Evolutionary conservation across 2,888 invertebrate species (phyloP), one percentile per base, ranked within the genome.

Genomic region (Drosophila barbarae): DNA sequence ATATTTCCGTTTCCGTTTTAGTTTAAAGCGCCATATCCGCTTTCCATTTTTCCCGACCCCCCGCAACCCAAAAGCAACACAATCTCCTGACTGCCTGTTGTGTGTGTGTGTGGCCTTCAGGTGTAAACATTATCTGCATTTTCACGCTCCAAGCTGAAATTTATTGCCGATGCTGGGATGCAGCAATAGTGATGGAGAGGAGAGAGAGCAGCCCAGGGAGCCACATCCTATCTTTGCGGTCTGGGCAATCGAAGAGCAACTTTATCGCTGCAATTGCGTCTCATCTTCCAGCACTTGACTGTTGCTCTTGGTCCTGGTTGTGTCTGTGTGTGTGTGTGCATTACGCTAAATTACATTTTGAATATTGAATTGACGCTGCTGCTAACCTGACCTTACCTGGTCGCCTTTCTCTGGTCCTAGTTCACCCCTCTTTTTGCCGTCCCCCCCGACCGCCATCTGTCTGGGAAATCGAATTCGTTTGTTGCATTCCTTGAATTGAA

Each of bases 321-420:
- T 42, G 39, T 56, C 32, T 26, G 60, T 74, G 58, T 59, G 55
- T 64, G 36, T 75, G 71, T 81, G 73, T 84, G 74, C 78, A 84
- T 82, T 82, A 78, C 80, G 76, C 71, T 82, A 82, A 80, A 82
- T 82, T 84, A 82, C 80, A 82, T 84, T 82, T 82, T 78, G 83
- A 82, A 82, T 84, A 84, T 82, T 77, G 79, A 81, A 82, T 81
- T 77, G 77, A 69, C 75, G 74, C 67, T 57, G 23, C 69, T 53
- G 47, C 61, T 56, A 56, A 55, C 72, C 60, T 56, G 46, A 64
- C 39, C 54, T 58, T 36, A 65, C 32, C 53, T 41, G 26, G 18
- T 32, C 30, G 13, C 13, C 32, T 21, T 32, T 30, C 30, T 30
- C 35, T 36, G 6, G 3, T 21, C 36, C 9, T 26, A 26, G 26